phyloP scores from a whole-genome alignment of 2,113 vertebrate species.

The Terrapene triunguis region DNA sequence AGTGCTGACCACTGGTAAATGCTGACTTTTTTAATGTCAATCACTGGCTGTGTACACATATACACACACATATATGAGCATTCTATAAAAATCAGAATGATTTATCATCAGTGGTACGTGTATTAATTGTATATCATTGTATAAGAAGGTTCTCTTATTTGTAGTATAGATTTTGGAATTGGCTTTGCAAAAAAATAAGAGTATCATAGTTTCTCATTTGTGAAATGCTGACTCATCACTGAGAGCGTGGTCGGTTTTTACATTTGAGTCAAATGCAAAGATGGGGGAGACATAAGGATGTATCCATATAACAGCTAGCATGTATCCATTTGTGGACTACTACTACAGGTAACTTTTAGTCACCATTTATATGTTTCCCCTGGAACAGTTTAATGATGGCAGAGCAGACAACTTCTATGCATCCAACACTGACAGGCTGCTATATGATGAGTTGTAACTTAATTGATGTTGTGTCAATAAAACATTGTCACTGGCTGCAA shows the following conservation, averaged over 20 bases:
- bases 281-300: background rate
- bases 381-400: too few relatives aligned
- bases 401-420: background rate
- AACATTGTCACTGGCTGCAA: background rate
- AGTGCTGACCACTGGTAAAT: background rate
- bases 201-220: background rate
- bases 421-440: background rate
- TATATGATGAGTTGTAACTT: conserved; percentile 43
- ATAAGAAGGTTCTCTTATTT: background rate
- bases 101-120: background rate
- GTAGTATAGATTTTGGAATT: background rate
- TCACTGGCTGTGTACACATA: background rate
- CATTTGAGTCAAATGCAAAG: conserved; percentile 18
- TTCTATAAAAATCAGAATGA: background rate
- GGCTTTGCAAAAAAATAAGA: background rate
- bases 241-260: too few relatives aligned
- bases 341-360: conserved; percentile 1
- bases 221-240: background rate
- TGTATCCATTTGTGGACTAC: background rate
- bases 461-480: conserved; percentile 7
- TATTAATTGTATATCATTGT: background rate
- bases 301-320: background rate
- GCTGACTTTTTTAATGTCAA: background rate
- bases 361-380: background rate
- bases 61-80: background rate